These are phyloP conservation scores for Musca vetustissima DNA, from an alignment of 1,140 invertebrate genomes.

Conservation along the genomic window DNA sequence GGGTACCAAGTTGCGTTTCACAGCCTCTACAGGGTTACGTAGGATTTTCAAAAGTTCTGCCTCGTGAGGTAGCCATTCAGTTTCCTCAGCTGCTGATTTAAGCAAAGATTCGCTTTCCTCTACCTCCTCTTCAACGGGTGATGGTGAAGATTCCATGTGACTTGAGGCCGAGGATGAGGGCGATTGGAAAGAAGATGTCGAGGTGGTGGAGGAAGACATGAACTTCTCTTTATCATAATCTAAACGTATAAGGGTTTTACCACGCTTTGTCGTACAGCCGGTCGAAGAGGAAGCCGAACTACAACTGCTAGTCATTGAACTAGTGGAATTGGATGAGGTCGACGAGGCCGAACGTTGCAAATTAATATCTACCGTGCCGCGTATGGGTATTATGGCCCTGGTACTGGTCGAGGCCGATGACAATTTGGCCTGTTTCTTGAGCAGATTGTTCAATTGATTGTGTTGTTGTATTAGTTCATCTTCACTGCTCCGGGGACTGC, in stretches of 20 bases:
- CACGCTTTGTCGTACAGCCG: constrained; percentile 29
- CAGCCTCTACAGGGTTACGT: constrained; percentile 70
- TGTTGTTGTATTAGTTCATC: constrained; percentile 46
- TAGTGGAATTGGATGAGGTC: constrained; percentile 49
- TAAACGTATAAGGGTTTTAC: constrained; percentile 45
- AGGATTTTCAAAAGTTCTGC: constrained; percentile 61
- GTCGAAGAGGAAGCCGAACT: constrained; percentile 35
- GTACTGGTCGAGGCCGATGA: constrained; percentile 14
- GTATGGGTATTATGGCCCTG: constrained; percentile 49
- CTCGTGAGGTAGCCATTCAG: constrained; percentile 42
- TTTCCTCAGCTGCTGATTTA: background rate
- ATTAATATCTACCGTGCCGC: constrained; percentile 39
- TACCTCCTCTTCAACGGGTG: background rate
- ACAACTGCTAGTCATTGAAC: constrained; percentile 44
- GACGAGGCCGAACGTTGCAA: constrained; percentile 49
- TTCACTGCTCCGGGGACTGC: constrained; percentile 35
- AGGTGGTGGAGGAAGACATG: too few species aligned
- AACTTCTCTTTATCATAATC: constrained; percentile 44
- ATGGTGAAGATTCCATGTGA: too few species aligned
- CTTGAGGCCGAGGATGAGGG: background rate
- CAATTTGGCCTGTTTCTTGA: constrained; percentile 34
- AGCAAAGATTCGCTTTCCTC: background rate
- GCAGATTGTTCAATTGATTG: constrained; percentile 47
- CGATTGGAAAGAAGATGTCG: background rate
- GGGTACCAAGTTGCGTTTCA: constrained; percentile 68